Evolutionary conservation across 2,113 vertebrate species (phyloP), one percentile per base, ranked within the genome.

Genomic region (Struthidea cinerea): DNA sequence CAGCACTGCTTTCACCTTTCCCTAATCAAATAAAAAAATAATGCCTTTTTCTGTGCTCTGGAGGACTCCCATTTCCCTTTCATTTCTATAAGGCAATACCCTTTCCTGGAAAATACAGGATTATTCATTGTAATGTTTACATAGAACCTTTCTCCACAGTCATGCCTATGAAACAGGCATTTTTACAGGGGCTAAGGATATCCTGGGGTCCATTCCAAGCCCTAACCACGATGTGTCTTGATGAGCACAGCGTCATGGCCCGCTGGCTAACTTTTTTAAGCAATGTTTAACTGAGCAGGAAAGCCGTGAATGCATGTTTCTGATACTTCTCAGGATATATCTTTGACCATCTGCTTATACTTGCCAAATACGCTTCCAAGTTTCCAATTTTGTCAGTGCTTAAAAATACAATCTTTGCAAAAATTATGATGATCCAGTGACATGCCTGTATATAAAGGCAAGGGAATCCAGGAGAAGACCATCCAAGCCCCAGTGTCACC

Each of bases 311-410:
- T 82, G 85, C 89, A 65, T 64, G 79, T 93, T 98, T 97, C 96
- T 92, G 94, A 93, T 96, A 83, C 93, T 96, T 94, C 97, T 86
- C 96, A 92, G 97, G 96, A 97, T 98, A 93, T 94, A 97, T 96
- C 97, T 96, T 85, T 96, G 97, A 88, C 97, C 97, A 98, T 98
- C 97, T 98, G 97, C 97, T 98, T 97, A 91, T 33, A 86, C 96
- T 97, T 97, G 92, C 97, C 96, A 97, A 97, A 97, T 94, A 95
- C 13, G 86, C 92, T 97, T 95, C 95, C 95, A 84, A 96, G 91
- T 93, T 98, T 97, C 97, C 97, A 97, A 97, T 97, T 97, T 97
- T 97, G 98, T 97, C 97, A 55, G 93, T 12, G 92, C 94, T 96
- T 96, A 97, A 98, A 97, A 97, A 97, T 96, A 96, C 91, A 56